These are phyloP conservation scores for Procambarus clarkii DNA, from an alignment of 1,140 invertebrate species.

Conservation along the genomic window DNA sequence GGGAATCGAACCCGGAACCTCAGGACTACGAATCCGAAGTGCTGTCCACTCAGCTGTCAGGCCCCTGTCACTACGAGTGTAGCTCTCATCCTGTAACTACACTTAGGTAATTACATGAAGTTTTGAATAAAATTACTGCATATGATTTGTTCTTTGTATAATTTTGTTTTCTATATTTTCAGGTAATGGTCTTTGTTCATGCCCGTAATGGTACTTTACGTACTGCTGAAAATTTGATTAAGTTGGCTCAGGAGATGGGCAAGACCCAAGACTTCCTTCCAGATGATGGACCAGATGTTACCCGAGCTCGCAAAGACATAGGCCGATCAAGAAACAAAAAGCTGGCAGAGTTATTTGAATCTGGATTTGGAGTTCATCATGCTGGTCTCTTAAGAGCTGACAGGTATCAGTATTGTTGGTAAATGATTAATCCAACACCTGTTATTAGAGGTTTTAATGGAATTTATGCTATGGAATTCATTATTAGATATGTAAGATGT, in stretches of 20 bases:
- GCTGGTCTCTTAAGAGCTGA: conserved; percentile 94
- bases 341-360: conserved; percentile 87
- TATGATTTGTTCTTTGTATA: background rate
- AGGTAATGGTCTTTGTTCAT: conserved; percentile 99
- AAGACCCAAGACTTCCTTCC: conserved; percentile 82
- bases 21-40: too few species aligned
- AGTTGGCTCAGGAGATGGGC: conserved; percentile 85
- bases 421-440: too few species aligned
- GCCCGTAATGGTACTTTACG: conserved; percentile 95
- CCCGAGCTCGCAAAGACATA: conserved; percentile 82
- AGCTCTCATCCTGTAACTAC: too few species aligned
- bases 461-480: too few species aligned
- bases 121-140: background rate
- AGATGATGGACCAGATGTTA: conserved; percentile 80
- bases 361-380: conserved; percentile 96
- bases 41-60: too few species aligned
- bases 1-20: too few species aligned
- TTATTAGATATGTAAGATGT: too few species aligned
- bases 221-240: conserved; percentile 87
- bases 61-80: too few species aligned
- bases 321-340: conserved; percentile 85
- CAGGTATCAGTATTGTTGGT: conserved; percentile 77
- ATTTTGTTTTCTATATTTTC: background rate
- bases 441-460: too few species aligned
- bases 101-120: too few species aligned